These are phyloP conservation scores for Tragelaphus strepsiceros DNA, from an alignment of 2,113 vertebrate species.

Conservation along the genomic window DNA sequence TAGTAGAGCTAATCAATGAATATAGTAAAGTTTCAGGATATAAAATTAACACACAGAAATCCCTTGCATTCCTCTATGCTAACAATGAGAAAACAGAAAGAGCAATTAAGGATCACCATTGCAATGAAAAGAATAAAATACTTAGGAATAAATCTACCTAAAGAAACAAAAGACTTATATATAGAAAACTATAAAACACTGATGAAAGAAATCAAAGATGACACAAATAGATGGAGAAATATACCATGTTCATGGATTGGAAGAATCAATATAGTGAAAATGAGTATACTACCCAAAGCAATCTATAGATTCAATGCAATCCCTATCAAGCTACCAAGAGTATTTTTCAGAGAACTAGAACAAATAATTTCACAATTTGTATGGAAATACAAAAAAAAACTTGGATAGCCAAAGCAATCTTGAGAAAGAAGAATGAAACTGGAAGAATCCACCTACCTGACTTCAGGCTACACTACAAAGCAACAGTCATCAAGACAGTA, in stretches of 20 bases:
- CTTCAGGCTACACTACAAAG: background rate
- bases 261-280: background rate
- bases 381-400: background rate
- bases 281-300: background rate
- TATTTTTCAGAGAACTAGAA: background rate
- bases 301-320: background rate
- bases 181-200: background rate
- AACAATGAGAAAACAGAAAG: background rate
- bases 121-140: no score
- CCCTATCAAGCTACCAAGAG: background rate
- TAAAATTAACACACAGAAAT: no score
- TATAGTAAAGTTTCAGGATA: background rate
- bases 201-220: background rate
- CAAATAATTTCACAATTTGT: background rate
- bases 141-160: no score
- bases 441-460: background rate
- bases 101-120: background rate
- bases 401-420: background rate
- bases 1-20: background rate
- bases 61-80: no score
- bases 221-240: background rate
- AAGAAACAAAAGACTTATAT: background rate
- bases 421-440: background rate
- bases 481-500: background rate
- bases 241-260: background rate